phyloP scores from a whole-genome alignment of 2,797 vertebrate genomes.

The Smutsia temminckii region DNA sequence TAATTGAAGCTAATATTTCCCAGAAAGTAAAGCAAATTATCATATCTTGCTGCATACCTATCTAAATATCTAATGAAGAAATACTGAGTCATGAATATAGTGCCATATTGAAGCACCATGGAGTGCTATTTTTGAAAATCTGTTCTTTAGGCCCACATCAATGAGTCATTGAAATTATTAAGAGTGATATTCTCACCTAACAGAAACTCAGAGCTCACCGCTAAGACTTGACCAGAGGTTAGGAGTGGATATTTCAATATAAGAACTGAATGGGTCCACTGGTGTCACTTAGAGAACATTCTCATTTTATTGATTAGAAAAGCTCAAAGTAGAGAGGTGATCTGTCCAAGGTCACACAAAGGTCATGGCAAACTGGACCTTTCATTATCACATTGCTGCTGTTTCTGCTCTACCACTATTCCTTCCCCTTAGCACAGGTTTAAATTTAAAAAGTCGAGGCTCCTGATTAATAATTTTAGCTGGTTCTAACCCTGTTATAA shows the following conservation, averaged over 20 bases:
- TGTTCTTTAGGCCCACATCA: neutral
- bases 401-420: neutral
- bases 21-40: neutral
- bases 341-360: conserved; percentile 11
- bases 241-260: neutral
- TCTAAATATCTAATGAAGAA: conserved; percentile 6
- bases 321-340: neutral
- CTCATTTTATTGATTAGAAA: neutral
- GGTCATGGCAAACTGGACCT: neutral
- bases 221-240: neutral
- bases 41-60: neutral
- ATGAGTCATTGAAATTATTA: neutral
- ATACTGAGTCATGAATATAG: neutral
- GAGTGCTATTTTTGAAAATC: conserved; percentile 16
- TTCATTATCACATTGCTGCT: neutral
- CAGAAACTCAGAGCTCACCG: neutral
- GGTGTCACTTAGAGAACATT: neutral
- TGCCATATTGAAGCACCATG: neutral
- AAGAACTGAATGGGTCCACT: neutral
- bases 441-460: neutral
- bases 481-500: neutral
- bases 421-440: neutral
- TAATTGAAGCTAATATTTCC: neutral
- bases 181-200: neutral
- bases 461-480: neutral